Evolutionary conservation across 2,888 invertebrate genomes (phyloP).

Genomic region (Acronicta psi): DNA sequence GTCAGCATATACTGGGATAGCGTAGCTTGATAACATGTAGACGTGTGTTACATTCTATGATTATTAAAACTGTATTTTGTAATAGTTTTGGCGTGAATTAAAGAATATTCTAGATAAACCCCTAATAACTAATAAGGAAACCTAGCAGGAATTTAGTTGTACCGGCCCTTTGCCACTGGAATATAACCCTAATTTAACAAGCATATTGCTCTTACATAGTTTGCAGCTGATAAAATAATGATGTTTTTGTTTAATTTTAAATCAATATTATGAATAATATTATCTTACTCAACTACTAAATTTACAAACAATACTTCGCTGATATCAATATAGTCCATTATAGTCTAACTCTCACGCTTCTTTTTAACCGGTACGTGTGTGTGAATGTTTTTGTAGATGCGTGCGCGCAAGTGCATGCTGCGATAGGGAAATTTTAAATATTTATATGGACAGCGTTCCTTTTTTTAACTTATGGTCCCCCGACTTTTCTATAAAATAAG

Average conservation of each 20-base stretch:
- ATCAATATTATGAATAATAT: conserved; percentile 1
- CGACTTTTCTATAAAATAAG: not conserved
- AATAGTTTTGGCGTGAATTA: no score
- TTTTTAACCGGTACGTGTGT: not conserved
- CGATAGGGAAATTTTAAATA: conserved; percentile 1
- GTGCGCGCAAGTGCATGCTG: not conserved
- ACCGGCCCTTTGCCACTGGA: no score
- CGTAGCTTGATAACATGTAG: no score
- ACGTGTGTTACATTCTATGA: no score
- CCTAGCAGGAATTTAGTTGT: no score
- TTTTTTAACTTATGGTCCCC: not conserved
- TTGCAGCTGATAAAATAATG: not conserved
- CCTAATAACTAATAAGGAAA: no score
- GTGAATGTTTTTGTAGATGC: not conserved
- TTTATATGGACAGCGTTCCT: not conserved
- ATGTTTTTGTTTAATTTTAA: not conserved
- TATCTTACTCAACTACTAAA: not conserved
- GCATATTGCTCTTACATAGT: no score
- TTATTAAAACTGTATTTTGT: no score
- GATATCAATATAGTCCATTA: conserved; percentile 1
- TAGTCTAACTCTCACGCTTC: conserved; percentile 1
- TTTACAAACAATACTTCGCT: not conserved
- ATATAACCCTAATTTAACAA: no score
- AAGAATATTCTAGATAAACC: no score
- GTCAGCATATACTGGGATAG: no score